Conservation (phyloP, 1,140 invertebrate species). For the Drosophila sucinea region DNA sequence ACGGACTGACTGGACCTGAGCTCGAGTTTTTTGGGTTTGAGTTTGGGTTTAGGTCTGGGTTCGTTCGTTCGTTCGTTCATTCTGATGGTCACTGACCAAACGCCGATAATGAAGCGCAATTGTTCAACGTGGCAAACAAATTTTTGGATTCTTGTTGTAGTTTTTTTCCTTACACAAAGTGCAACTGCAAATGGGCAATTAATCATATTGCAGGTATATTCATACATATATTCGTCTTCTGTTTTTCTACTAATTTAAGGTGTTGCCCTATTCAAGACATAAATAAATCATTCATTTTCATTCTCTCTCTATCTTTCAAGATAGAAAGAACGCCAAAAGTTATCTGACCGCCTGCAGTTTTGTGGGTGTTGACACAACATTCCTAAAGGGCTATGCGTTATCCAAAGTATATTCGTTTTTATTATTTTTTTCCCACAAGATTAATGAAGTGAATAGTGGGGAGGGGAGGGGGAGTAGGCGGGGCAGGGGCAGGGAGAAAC, state of each 20-base stretch:
- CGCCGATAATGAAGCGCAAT: constrained; percentile 65
- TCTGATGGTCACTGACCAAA: constrained; percentile 38
- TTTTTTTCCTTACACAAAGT: not conserved
- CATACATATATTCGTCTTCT: not conserved
- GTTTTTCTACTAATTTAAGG: constrained; percentile 60
- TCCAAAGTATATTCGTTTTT: not conserved
- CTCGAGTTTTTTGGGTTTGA: not conserved
- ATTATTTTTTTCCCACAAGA: not conserved
- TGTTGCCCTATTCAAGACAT: constrained; percentile 42
- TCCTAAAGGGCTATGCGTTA: constrained; percentile 27
- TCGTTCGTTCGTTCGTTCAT: not conserved
- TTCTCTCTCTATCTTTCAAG: not conserved
- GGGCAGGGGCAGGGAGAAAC: constrained; percentile 33
- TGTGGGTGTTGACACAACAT: constrained; percentile 64
- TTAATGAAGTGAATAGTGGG: not conserved
- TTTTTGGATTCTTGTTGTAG: constrained; percentile 12
- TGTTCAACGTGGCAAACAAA: constrained; percentile 57
- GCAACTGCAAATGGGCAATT: constrained; percentile 37
- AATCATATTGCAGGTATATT: constrained; percentile 41
- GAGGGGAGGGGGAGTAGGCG: not conserved
- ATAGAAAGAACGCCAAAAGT: not conserved
- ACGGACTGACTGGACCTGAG: constrained; percentile 3
- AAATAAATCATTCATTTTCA: constrained; percentile 63
- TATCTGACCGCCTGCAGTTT: constrained; percentile 47
- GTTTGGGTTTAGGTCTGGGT: not conserved